phyloP scores from a whole-genome alignment of 2,113 vertebrate genomes.

The Smithornis capensis region DNA sequence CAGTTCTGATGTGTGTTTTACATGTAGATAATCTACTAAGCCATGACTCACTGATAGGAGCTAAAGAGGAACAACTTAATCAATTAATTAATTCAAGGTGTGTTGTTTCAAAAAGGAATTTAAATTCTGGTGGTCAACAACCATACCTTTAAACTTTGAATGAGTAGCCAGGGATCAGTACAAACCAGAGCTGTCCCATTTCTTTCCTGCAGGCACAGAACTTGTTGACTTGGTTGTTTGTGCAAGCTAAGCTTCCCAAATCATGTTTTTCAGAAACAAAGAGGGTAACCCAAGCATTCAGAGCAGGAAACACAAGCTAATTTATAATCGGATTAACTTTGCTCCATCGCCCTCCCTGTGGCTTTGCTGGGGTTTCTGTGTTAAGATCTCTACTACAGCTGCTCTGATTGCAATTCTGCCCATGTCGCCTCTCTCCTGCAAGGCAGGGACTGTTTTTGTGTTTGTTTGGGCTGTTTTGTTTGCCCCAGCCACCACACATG shows the following conservation, averaged over 20 bases:
- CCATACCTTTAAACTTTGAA: neutral
- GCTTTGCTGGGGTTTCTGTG: neutral
- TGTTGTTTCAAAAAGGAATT: neutral
- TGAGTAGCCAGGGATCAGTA: neutral
- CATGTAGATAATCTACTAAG: neutral
- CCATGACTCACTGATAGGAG: neutral
- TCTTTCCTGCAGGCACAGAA: neutral
- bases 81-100: neutral
- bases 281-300: neutral
- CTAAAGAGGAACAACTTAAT: neutral
- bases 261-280: conserved; percentile 41
- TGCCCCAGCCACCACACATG: neutral
- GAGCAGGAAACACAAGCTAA: conserved; percentile 18
- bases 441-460: neutral
- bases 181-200: neutral
- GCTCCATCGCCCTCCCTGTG: neutral
- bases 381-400: neutral
- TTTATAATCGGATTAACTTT: conserved; percentile 46
- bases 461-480: conserved; percentile 10
- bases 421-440: neutral
- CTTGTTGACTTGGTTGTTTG: conserved; percentile 5
- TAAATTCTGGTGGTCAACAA: neutral
- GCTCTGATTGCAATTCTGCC: conserved; percentile 8
- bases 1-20: neutral
- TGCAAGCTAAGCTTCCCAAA: neutral